Base-by-base conservation (phyloP, 2,888 invertebrate species). In the Lithosia quadra region DNA sequence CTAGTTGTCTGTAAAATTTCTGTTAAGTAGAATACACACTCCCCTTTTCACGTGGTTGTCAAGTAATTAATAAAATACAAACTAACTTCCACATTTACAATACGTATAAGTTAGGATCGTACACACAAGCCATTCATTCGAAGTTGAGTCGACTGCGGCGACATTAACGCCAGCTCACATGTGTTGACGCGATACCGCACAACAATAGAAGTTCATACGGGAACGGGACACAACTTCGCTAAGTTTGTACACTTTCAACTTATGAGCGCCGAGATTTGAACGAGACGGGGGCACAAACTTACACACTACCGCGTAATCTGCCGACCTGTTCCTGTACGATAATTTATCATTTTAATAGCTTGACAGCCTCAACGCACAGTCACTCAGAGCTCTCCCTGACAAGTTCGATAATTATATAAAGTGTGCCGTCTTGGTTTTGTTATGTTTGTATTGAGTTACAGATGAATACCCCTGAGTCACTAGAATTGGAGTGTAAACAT, bases 261-360 rank as follows among this genome's bases (percentile, higher is more conserved):
- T 39, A 36, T 60, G 59, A 10, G 60, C 39, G 36, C 39, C n/a
- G 39, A 1, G 39, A 60, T 60, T 24, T 60, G 24, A 60, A 49
- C 9, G n/a, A 49, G 8, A 49, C 49, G 49, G n/a, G 49, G 43
- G 49, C n/a, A 49, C 49, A 7, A 49, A 49, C 49, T 49, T 15
- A 49, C 43, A 43, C 43, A 43, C 43, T 4, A 15, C 43, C 43
- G 15, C 43, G 1, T 18, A n/a, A 49, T 9, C n/a, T 8, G n/a
- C n/a, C 49, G 43, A 5, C 4, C 1, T 43, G 39, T 13, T 15
- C 18, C 49, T 49, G 49, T n/a, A 5, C 49, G 49, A 49, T 49
- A 18, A 49, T 49, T 49, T 49, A 49, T 49, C 49, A 49, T 49
- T 49, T n/a, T 49, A 49, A 49, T 18, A 49, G 49, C 49, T 49